Conservation (phyloP, 2,113 vertebrate species). For the Oreochromis niloticus region DNA sequence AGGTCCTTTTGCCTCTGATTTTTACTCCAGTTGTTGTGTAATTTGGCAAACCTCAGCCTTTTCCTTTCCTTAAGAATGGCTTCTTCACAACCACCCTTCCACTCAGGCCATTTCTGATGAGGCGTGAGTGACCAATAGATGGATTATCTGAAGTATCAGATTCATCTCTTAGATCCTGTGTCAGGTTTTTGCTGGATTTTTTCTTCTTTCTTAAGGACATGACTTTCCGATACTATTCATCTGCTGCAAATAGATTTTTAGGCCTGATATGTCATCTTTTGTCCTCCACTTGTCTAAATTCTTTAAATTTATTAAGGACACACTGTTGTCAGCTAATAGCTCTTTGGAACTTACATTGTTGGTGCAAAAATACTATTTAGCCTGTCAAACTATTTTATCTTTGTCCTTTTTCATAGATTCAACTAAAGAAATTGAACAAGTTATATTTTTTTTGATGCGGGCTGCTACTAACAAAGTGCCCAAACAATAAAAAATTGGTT, state of each 20-base stretch:
- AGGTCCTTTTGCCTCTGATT: not conserved
- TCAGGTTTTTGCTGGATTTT: not conserved
- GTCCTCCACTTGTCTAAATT: not conserved
- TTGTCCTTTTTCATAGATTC: not conserved
- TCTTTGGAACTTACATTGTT: not conserved
- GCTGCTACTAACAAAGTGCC: not conserved
- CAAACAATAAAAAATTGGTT: not conserved
- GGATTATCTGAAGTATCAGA: not conserved
- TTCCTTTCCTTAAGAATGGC: not conserved
- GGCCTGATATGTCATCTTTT: not conserved
- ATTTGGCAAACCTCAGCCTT: not conserved
- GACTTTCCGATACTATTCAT: not conserved
- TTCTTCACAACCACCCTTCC: not conserved
- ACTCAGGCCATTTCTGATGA: not conserved
- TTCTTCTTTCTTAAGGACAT: not conserved
- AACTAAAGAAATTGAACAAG: too few relatives aligned
- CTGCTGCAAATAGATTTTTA: not conserved
- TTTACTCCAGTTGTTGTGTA: not conserved
- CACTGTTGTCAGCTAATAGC: not conserved
- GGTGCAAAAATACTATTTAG: not conserved
- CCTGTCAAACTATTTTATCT: not conserved
- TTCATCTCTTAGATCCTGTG: not conserved
- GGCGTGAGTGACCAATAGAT: not conserved
- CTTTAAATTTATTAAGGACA: not conserved
- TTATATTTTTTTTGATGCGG: too few relatives aligned